Evolutionary conservation across 2,888 invertebrate genomes (phyloP), one percentile per base, ranked within the genome.

Genomic region (Lepetodrilus schrolli): DNA sequence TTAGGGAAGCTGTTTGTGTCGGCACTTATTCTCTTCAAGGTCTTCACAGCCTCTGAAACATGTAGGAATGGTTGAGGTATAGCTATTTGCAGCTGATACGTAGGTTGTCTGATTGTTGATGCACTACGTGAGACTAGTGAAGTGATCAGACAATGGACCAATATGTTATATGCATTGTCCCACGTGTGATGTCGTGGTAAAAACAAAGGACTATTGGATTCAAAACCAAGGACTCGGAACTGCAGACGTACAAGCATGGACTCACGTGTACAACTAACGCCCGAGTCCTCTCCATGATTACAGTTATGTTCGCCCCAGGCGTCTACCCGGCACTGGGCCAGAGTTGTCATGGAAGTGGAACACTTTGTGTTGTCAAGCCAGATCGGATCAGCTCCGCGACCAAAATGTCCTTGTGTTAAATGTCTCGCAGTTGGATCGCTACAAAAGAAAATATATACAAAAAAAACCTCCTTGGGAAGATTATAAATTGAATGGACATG

Each of bases 201-300:
- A n/a, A n/a, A n/a, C n/a, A n/a, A n/a, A n/a, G n/a, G n/a, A n/a
- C n/a, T n/a, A n/a, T n/a, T n/a, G n/a, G n/a, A n/a, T n/a, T n/a
- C n/a, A n/a, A n/a, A n/a, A n/a, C n/a, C n/a, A n/a, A n/a, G n/a
- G n/a, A n/a, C n/a, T n/a, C n/a, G n/a, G n/a, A n/a, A n/a, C n/a
- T n/a, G n/a, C n/a, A n/a, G n/a, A n/a, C n/a, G n/a, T n/a, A n/a
- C n/a, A n/a, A n/a, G n/a, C n/a, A n/a, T n/a, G n/a, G n/a, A n/a
- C 43, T 43, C 30, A 58, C 58, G 17, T 58, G 58, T 58, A 58
- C 58, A 58, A 3, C 58, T 58, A 34, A 17, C 58, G 10, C 58
- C 58, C n/a, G 58, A 30, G 58, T 58, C 58, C 58, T 58, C 58
- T n/a, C 58, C 58, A 30, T 58, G 58, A 21, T 58, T 58, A 34